Base-by-base conservation (phyloP, 2,113 vertebrate genomes). In the Hypanus sabinus region DNA sequence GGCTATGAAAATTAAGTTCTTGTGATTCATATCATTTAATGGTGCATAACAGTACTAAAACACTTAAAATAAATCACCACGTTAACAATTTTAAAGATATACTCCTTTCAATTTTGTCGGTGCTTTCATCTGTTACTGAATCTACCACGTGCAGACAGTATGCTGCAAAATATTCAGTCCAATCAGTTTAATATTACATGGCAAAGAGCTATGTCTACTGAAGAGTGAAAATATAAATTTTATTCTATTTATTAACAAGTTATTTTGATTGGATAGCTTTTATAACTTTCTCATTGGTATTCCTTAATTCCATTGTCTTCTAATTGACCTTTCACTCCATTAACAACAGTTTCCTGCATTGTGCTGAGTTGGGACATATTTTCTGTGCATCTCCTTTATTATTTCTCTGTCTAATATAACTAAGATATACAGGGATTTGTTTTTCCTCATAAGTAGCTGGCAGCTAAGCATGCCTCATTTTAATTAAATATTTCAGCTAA, bases 401-500 rank as follows among this genome's bases (percentile, higher is more conserved):
- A 73, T 24, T 93, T 73, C 70, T 30, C 70, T 27, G 12, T 55
- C 68, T 93, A 71, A 93, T 75, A 46, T 93, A 93, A 55, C 36
- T 71, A 55, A 73, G 70, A 27, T 55, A 93, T 12, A 75, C 36
- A 71, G 91, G 91, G 91, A 93, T 55, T 75, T 93, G 91, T 93
- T 93, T 75, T 93, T 93, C 38, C 91, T 93, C 71, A 68, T 93
- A 93, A 93, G 70, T 71, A 73, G 91, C 38, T 93, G 70, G 91
- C 91, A 71, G 68, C 68, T 71, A 93, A 93, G 68, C 70, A 75
- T 93, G 68, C 70, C 91, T 73, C 70, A 93, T 55, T 93, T 93
- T 93, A 93, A 93, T 93, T 93, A 73, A 93, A 93, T 30, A 90
- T 60, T 90, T 90, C 85, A 90, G 73, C 70, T 93, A 93, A 93